Conservation (phyloP, 2,888 invertebrate species). For the Octonoba sinensis region DNA sequence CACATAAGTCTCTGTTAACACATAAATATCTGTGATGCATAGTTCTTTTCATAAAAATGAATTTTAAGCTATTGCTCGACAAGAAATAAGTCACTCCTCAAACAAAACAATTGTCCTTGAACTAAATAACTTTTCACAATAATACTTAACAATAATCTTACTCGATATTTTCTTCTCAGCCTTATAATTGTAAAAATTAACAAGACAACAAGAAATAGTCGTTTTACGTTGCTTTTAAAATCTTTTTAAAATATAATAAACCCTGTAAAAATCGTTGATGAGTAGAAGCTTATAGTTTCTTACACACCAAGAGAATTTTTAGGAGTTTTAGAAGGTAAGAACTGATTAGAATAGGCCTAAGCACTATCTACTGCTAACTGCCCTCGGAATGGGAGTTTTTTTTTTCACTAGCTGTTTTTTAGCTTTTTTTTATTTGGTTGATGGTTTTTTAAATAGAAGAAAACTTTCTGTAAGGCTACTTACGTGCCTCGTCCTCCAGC, state of each 20-base stretch:
- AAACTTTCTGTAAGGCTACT: constrained; percentile 55
- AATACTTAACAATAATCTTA: not conserved
- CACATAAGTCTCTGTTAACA: constrained; percentile 10
- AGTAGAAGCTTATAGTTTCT: not conserved
- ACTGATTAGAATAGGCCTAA: constrained; percentile 21
- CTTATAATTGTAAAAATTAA: too few relatives aligned
- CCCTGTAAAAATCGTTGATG: constrained; percentile 4
- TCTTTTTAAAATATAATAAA: not conserved
- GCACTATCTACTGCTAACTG: constrained; percentile 52
- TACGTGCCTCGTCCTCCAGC: constrained; percentile 43
- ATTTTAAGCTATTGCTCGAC: constrained; percentile 9
- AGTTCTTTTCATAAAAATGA: not conserved
- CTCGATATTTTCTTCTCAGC: too few relatives aligned
- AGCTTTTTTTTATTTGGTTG: constrained; percentile 13
- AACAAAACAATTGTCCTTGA: constrained; percentile 13
- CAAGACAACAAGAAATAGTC: constrained; percentile 5
- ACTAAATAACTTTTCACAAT: not conserved
- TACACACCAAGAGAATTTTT: not conserved
- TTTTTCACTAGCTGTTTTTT: constrained; percentile 14
- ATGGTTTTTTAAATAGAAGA: constrained; percentile 31
- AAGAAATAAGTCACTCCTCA: not conserved
- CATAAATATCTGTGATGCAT: constrained; percentile 21
- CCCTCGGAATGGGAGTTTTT: constrained; percentile 1
- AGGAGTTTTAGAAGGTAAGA: constrained; percentile 11
- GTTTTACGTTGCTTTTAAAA: not conserved